Evolutionary conservation across 1,140 invertebrate species (phyloP).

Genomic region (Cydia pomonella): DNA sequence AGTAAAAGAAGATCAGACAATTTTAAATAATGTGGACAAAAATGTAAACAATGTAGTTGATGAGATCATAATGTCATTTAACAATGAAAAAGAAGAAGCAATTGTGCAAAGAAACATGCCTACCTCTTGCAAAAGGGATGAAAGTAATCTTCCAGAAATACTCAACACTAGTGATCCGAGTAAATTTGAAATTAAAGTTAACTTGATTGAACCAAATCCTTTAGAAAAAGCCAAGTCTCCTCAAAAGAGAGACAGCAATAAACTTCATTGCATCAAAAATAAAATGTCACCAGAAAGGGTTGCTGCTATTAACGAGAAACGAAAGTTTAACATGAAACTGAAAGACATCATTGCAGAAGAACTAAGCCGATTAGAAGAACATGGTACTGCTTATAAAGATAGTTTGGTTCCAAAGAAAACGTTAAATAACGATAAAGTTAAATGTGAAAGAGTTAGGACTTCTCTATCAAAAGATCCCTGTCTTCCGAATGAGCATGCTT

Average conservation of each 20-base stretch:
- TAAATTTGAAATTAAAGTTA: constrained; percentile 1
- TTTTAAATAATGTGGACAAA: background rate
- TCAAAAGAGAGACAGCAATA: background rate
- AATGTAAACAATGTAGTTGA: background rate
- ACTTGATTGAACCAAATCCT: background rate
- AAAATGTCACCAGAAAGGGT: constrained; percentile 60
- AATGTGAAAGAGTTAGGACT: constrained; percentile 35
- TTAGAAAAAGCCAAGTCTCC: background rate
- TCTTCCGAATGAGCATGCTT: constrained; percentile 47
- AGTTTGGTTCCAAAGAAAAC: constrained; percentile 18
- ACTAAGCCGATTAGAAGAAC: constrained; percentile 53
- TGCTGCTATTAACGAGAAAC: constrained; percentile 66
- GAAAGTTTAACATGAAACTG: constrained; percentile 71
- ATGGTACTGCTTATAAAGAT: constrained; percentile 33
- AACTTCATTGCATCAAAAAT: constrained; percentile 35
- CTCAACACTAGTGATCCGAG: background rate
- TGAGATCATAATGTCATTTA: constrained; percentile 4
- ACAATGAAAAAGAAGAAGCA: background rate
- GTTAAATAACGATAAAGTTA: constrained; percentile 33
- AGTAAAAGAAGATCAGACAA: background rate
- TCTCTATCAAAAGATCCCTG: constrained; percentile 41
- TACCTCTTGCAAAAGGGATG: background rate
- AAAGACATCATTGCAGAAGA: constrained; percentile 62
- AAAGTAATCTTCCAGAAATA: background rate
- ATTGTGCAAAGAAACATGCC: background rate